phyloP scores from a whole-genome alignment of 1,140 invertebrate species.

The Drosophila malerkotliana region DNA sequence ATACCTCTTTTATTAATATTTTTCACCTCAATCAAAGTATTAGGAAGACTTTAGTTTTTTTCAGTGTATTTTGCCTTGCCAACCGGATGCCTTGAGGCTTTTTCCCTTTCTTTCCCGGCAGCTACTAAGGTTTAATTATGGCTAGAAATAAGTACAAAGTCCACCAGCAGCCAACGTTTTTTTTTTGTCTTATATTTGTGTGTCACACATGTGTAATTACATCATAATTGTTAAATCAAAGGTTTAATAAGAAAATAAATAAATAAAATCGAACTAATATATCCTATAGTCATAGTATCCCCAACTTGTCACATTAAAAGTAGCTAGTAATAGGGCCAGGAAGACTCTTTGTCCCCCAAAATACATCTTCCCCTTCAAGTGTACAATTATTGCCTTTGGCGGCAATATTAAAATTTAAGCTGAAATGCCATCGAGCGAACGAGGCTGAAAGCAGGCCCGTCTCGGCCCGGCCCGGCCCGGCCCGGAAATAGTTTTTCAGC shows the following conservation, averaged over 20 bases:
- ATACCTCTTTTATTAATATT: no score
- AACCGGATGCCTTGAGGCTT: slow-evolving; percentile 48
- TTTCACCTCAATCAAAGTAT: no score
- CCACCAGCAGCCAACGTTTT: neutral
- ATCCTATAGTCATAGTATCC: neutral
- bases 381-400: slow-evolving; percentile 60
- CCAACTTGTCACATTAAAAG: neutral
- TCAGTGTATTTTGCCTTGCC: slow-evolving; percentile 10
- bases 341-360: slow-evolving; percentile 33
- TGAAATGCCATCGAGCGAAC: slow-evolving; percentile 59
- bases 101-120: slow-evolving; percentile 29
- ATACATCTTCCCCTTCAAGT: slow-evolving; percentile 40
- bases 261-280: neutral
- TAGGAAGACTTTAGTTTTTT: neutral
- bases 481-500: slow-evolving; percentile 70
- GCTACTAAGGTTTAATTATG: slow-evolving; percentile 71
- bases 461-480: slow-evolving; percentile 4
- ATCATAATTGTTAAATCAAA: neutral
- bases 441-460: slow-evolving; percentile 30
- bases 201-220: slow-evolving; percentile 36
- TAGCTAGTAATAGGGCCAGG: neutral
- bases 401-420: slow-evolving; percentile 76
- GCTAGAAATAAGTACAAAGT: slow-evolving; percentile 27
- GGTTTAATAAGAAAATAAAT: slow-evolving; percentile 4
- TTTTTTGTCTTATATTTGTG: slow-evolving; percentile 13